Evolutionary conservation across 2,113 vertebrate species (phyloP).

Genomic region (Phylloscopus trochiloides): DNA sequence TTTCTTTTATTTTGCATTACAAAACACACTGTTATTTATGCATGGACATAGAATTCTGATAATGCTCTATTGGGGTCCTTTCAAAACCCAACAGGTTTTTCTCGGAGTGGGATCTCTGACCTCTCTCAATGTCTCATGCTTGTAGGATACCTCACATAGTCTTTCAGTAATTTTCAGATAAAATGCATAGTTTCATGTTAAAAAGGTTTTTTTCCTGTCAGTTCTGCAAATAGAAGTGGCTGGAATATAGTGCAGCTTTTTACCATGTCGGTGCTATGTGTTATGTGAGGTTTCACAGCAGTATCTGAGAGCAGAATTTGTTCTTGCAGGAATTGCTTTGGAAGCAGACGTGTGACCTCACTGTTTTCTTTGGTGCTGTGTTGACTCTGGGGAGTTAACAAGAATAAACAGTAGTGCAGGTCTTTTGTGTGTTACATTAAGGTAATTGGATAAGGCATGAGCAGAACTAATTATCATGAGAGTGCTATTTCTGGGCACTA

Average conservation of each 20-base stretch:
- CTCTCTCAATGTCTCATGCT: neutral
- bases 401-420: neutral
- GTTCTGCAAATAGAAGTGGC: neutral
- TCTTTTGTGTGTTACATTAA: constrained; percentile 33
- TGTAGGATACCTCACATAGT: neutral
- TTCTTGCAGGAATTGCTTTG: neutral
- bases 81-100: neutral
- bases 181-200: neutral
- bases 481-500: constrained; percentile 19
- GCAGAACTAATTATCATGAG: constrained; percentile 21
- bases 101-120: neutral
- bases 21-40: neutral
- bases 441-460: constrained; percentile 44
- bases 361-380: neutral
- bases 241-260: neutral
- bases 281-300: neutral
- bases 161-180: neutral
- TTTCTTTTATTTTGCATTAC: neutral
- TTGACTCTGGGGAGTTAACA: neutral
- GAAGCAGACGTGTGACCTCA: neutral
- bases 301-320: neutral
- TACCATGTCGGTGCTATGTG: neutral
- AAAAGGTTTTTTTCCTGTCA: neutral
- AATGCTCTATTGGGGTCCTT: neutral
- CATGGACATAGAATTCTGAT: neutral